Evolutionary conservation across 1,140 invertebrate species (phyloP), one percentile per base, ranked within the genome.

Genomic region (Drosophila neocordata): DNA sequence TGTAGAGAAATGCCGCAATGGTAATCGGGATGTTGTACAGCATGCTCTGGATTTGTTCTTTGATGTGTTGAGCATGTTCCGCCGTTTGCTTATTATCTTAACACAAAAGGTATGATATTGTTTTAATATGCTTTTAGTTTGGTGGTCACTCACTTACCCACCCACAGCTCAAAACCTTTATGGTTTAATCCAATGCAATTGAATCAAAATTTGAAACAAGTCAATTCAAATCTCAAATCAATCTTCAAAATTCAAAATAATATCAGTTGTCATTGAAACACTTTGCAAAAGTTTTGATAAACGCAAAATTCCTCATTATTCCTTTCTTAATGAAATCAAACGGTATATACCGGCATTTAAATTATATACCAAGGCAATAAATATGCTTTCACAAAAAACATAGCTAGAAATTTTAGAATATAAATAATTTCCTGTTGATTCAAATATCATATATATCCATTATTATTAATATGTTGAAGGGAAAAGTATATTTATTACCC

Each of bases 1-100:
- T 73, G 96, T 99, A 73, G 97, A 99, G 91, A 99, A 99, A 92
- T 94, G 95, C 75, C 94, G 96, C 60, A 94, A 94, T 88, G 98
- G 98, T 53, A 98, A 95, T 92, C 97, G 95, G 88, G 98, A 99
- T 92, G 99, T 97, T 90, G 95, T 99, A 58, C 94, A 95, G 91
- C 97, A 99, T 92, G 95, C 97, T 8, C 92, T 98, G 65, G 96
- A 97, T 90, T 93, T 99, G 15, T 99, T 99, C 93, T 95, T 98
- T 87, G 98, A 99, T 90, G 96, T 99, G 77, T 94, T 98, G 90
- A 95, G 96, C 78, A 94, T 99, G 88, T 98, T 99, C 95, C 95
- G 96, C 87, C 95, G 96, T 77, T 92, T 99, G 74, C 88, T 98
- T 34, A 95, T 98, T 79, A 96, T 99, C 83, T 93, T 99, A 59